Evolutionary conservation across 2,888 invertebrate species (phyloP).

Genomic region (Orgyia antiqua): DNA sequence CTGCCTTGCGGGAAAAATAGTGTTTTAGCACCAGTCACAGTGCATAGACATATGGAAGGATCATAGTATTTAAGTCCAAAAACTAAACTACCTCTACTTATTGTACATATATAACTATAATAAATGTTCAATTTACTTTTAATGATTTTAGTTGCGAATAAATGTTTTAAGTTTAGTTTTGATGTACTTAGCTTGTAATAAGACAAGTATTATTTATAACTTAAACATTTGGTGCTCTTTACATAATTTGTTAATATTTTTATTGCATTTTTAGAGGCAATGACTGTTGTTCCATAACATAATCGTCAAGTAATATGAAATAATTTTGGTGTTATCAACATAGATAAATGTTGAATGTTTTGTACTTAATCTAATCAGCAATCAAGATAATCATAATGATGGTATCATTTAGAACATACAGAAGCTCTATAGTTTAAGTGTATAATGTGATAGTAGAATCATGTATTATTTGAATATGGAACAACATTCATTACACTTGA

Average conservation of each 20-base stretch:
- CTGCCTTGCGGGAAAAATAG: slow-evolving; percentile 75
- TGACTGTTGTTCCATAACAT: slow-evolving; percentile 17
- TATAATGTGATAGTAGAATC: too few relatives aligned
- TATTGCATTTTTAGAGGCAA: too few relatives aligned
- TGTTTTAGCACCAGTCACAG: slow-evolving; percentile 92
- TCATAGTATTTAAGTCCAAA: slow-evolving; percentile 56
- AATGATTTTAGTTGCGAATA: slow-evolving; percentile 23
- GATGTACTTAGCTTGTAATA: slow-evolving; percentile 20
- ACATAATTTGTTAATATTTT: slow-evolving; percentile 15
- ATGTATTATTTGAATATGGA: too few relatives aligned
- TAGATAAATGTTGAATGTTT: slow-evolving; percentile 19
- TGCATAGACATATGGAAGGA: slow-evolving; percentile 92
- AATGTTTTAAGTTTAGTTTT: slow-evolving; percentile 13
- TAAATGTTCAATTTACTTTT: slow-evolving; percentile 22
- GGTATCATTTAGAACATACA: slow-evolving; percentile 13
- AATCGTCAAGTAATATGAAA: slow-evolving; percentile 12
- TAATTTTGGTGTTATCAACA: slow-evolving; percentile 13
- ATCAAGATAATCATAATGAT: slow-evolving; percentile 21
- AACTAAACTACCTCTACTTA: slow-evolving; percentile 51
- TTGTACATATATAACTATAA: slow-evolving; percentile 21
- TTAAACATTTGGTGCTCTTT: slow-evolving; percentile 29
- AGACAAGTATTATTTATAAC: slow-evolving; percentile 17
- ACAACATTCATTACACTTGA: too few relatives aligned
- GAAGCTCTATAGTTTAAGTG: neutral
- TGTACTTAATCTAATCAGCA: slow-evolving; percentile 26